Percentiles rank a stretch among this genome's conserved stretches.
phyloP scores from a whole-genome alignment of 2,888 invertebrate genomes.

The Melinaea menophilus region DNA sequence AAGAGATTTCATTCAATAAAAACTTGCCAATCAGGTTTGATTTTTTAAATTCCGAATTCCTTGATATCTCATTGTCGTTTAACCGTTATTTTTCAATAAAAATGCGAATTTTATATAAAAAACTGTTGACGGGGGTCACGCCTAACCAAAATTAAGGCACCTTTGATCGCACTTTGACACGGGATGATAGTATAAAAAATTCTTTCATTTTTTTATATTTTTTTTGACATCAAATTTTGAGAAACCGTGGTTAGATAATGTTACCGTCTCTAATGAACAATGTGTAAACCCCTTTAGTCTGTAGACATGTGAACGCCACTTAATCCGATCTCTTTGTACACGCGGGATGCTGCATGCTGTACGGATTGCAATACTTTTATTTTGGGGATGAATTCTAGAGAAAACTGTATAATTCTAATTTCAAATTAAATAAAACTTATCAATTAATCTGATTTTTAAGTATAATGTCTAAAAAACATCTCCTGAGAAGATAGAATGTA shows the following conservation, averaged over 20 bases:
- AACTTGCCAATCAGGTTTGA: conserved; percentile 74
- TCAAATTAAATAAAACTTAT: too few species aligned
- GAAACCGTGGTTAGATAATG: conserved; percentile 69
- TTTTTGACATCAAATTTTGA: conserved; percentile 58
- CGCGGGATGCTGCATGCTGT: too few species aligned
- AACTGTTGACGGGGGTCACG: conserved; percentile 76
- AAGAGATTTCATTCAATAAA: conserved; percentile 66
- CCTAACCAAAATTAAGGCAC: conserved; percentile 73
- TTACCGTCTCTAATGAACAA: conserved; percentile 53
- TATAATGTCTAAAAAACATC: too few species aligned
- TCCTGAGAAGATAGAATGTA: too few species aligned
- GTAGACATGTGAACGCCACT: conserved; percentile 58
- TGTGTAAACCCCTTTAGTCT: conserved; percentile 56
- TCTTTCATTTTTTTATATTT: conserved; percentile 65
- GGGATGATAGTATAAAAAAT: conserved; percentile 56
- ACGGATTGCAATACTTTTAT: too few species aligned
- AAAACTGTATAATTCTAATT: too few species aligned
- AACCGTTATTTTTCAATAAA: conserved; percentile 64
- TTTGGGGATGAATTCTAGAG: too few species aligned
- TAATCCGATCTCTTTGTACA: conserved; percentile 43
- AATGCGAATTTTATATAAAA: conserved; percentile 64
- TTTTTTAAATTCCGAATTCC: conserved; percentile 67
- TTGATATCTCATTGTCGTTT: conserved; percentile 63
- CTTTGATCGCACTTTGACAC: conserved; percentile 76
- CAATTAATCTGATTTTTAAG: too few species aligned